Conservation (phyloP, 2,113 vertebrate genomes). For the Gorsachius goisagi region DNA sequence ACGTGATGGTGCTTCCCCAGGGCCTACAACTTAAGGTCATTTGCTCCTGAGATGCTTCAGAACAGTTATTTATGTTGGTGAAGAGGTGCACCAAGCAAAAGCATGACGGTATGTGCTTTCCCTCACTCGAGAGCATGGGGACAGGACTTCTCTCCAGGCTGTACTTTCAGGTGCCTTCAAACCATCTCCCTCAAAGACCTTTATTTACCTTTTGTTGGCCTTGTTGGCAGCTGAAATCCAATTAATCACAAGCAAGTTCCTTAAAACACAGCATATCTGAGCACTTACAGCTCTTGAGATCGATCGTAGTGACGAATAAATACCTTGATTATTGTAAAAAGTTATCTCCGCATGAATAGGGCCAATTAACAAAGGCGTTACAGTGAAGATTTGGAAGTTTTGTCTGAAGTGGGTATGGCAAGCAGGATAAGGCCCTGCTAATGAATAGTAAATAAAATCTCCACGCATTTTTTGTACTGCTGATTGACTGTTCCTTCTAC, state of each 20-base stretch:
- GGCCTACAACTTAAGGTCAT: rapidly evolving
- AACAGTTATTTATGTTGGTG: neutral
- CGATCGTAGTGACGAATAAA: rapidly evolving
- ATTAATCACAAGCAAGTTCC: neutral
- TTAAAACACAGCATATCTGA: neutral
- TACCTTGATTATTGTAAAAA: neutral
- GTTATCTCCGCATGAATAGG: neutral
- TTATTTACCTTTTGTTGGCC: neutral
- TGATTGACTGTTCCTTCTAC: neutral
- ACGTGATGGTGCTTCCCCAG: neutral
- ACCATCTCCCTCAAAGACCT: neutral
- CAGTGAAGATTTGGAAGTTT: neutral
- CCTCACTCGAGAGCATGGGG: neutral
- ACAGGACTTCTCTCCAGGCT: neutral
- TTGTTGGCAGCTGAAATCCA: neutral
- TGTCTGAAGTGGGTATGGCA: neutral
- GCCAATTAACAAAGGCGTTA: neutral
- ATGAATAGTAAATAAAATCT: neutral
- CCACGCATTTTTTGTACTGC: rapidly evolving
- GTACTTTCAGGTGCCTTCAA: neutral
- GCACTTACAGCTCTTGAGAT: neutral
- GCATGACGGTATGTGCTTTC: neutral
- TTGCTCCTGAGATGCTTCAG: neutral
- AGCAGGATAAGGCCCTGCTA: neutral
- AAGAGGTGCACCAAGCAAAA: neutral